Conservation (phyloP, 2,113 vertebrate species). For the Danio rerio region GRCz12tu NC_133183.1:37596501-37597000, state of each 20-base stretch:
- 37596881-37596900: constrained; percentile 29
- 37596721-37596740: not conserved
- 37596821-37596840: constrained; percentile 29
- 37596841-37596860: constrained; percentile 5
- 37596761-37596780: constrained; percentile 20
- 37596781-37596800: constrained; percentile 37
- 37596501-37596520: not conserved
- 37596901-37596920: constrained; percentile 32
- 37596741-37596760: not conserved
- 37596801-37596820: constrained; percentile 37
- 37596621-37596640: not conserved
- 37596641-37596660: too few relatives aligned
- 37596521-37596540: not conserved
- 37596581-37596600: not conserved
- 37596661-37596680: not conserved
- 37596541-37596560: not conserved
- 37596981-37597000: constrained; percentile 32
- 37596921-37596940: constrained; percentile 31
- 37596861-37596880: constrained; percentile 33
- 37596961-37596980: constrained; percentile 4
- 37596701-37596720: not conserved
- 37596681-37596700: constrained; percentile 10
- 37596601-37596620: not conserved
- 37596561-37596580: not conserved
- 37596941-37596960: constrained; percentile 34